Evolutionary conservation across 2,888 invertebrate species (phyloP), one percentile per base, ranked within the genome.

Genomic region (Trissonchulus latispiculum): DNA sequence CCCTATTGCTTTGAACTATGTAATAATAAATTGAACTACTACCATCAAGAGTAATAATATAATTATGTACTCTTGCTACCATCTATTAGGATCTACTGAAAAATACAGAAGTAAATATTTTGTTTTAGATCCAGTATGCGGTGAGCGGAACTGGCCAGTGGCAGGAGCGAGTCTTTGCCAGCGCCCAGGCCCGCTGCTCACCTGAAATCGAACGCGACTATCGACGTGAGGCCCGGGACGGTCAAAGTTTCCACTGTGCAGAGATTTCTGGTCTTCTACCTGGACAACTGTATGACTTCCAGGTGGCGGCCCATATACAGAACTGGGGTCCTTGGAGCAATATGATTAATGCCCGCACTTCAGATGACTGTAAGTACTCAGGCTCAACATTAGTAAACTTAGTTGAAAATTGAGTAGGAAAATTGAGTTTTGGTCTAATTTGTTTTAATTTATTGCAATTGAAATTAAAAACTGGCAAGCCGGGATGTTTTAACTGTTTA

Each of bases 251-350:
- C 32, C 80, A 80, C 70, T 82, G 82, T 70, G 81, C 80, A 67
- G 73, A 78, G 62, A 80, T 82, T 73, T 78, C 78, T 72, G 77
- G 78, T 61, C 76, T 82, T 72, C 76, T 77, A 71, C 79, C 79
- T 23, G 80, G 81, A 33, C 77, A 78, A 75, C 75, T 78, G 23
- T 82, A 82, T 75, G 81, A 82, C 71, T 80, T 81, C 77, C 78
- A 80, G 75, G 73, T 76, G 29, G 75, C 78, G 36, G 76, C 75
- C 64, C 78, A 77, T 76, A 76, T 76, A 2, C 28, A n/a, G 61
- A 1, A 28, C 8, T 80, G 78, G 76, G 75, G 76, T 15, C 75
- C 74, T 2, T 80, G 79, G 79, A 79, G 76, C 71, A 75, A 72
- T 8, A 76, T 75, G 1, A 68, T 68, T 15, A 32, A 32, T 35